Evolutionary conservation across 2,888 invertebrate genomes (phyloP).

Genomic region (Malacosoma neustria): DNA sequence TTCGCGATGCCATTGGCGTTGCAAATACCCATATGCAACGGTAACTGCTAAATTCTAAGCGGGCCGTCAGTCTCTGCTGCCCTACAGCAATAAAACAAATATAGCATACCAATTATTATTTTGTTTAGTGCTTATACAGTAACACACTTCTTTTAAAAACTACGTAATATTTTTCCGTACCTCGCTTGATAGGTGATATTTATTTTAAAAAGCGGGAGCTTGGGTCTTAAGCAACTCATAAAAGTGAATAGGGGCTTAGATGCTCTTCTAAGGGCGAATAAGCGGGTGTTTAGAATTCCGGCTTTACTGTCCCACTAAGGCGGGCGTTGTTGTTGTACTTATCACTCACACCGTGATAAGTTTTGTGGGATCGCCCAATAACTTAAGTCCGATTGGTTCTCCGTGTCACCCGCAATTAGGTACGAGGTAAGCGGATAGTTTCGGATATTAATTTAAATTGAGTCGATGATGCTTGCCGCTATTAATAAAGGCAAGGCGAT

Average conservation of each 20-base stretch:
- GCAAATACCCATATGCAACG: too few species aligned
- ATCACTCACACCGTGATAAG: constrained; percentile 58
- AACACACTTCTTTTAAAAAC: too few species aligned
- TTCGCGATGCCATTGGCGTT: too few species aligned
- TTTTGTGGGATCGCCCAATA: constrained; percentile 29
- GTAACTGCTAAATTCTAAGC: too few species aligned
- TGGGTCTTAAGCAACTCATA: constrained; percentile 51
- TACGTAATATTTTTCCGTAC: too few species aligned
- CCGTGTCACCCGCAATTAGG: constrained; percentile 44
- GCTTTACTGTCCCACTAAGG: constrained; percentile 61
- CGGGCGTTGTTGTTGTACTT: constrained; percentile 54
- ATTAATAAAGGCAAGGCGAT: constrained; percentile 41
- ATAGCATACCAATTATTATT: too few species aligned
- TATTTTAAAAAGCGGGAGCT: constrained; percentile 49
- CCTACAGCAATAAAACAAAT: too few species aligned
- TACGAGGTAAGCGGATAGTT: constrained; percentile 46
- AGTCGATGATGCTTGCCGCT: constrained; percentile 41
- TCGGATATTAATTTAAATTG: constrained; percentile 54
- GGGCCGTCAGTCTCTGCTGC: too few species aligned
- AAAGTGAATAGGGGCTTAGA: constrained; percentile 44
- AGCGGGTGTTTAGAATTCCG: constrained; percentile 64
- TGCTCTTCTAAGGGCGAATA: constrained; percentile 39
- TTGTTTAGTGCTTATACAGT: too few species aligned
- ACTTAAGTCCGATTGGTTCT: constrained; percentile 22
- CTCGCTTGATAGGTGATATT: too few species aligned